Base-by-base conservation (phyloP, 2,797 vertebrate species). In the Chlorospingus flavigularis region DNA sequence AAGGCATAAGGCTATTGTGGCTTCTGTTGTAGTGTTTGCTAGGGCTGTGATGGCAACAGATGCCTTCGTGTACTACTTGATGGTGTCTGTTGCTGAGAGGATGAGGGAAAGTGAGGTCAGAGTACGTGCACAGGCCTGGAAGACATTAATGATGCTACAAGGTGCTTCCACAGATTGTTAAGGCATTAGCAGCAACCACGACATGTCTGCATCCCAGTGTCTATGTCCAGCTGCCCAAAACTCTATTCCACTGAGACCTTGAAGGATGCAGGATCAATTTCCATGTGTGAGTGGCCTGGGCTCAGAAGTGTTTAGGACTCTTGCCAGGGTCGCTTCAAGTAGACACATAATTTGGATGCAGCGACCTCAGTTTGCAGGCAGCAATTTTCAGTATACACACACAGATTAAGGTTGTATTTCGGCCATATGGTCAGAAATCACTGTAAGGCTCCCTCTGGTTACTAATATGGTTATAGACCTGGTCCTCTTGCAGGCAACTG, bases 111-210 rank as follows among this genome's bases (percentile, higher is more conserved):
- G 39, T 0, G 1, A 58, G 43, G 72, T 61, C 55, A 62, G 28
- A 47, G 60, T 42, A 88, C 35, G 30, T 45, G n/a, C 28, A 25
- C 39, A 50, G 42, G 28, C 43, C 48, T 88, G 60, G 24, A 86
- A 83, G 28, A 25, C 13, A 8, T 74, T 74, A 91, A 26, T 9
- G 9, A 31, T 87, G 25, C 63, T 57, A 1, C 19, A 50, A 84
- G 17, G 13, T 45, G 26, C 55, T 70, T 87, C 35, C 35, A 35
- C 23, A 35, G 33, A n/a, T 37, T 47, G 17, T 43, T 70, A 8
- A 13, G 53, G 30, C 53, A 78, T 47, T 60, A 63, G 37, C 61
- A 73, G 53, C 1, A 2, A 51, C 42, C 25, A 33, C 0, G 0
- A 43, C 47, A 43, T 24, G 31, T 50, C 53, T 95, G 19, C 62